Base-by-base conservation (phyloP, 2,113 vertebrate genomes). In the Ariopsis seemanni region DNA sequence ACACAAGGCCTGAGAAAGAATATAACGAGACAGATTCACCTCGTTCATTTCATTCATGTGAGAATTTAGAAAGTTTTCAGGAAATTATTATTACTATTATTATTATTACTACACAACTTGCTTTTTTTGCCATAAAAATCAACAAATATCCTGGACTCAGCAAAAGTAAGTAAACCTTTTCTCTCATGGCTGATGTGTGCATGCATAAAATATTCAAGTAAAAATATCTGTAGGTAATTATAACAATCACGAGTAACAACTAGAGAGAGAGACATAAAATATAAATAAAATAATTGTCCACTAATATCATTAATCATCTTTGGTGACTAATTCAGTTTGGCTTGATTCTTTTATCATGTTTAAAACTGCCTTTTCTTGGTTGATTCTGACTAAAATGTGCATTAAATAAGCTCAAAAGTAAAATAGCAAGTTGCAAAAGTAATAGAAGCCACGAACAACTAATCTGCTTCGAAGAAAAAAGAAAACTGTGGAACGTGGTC, bases 1-100 rank as follows among this genome's bases (percentile, higher is more conserved):
- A 5, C 57, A 48, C 11, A 34, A 89, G 85, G 85, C 74, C 88
- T 72, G 75, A 65, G 69, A 71, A 34, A 15, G n/a, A 57, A 52
- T 53, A 15, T 55, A 50, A 79, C 42, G 14, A 52, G 58, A 75
- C 80, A 63, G 34, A 25, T 42, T 60, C 50, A 20, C 18, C 55
- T 62, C 53, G 25, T 83, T 27, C 42, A 27, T n/a, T 34, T 25
- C 1, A 79, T 55, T 55, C 6, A 9, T 11, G 14, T 8, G 15
- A 86, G 63, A 52, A 75, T 78, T 78, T 63, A 30, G 9, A 78
- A 48, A 48, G 42, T 75, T 85, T 52, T 18, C 27, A 10, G 5
- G 42, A 53, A 53, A 65, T 65, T 0, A 60, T 85, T 62, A 6
- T 11, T 27, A 3, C 27, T 52, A 30, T 12, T 27, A 3, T 52